Base-by-base conservation (phyloP, 2,113 vertebrate genomes). In the Peromyscus californicus region DNA sequence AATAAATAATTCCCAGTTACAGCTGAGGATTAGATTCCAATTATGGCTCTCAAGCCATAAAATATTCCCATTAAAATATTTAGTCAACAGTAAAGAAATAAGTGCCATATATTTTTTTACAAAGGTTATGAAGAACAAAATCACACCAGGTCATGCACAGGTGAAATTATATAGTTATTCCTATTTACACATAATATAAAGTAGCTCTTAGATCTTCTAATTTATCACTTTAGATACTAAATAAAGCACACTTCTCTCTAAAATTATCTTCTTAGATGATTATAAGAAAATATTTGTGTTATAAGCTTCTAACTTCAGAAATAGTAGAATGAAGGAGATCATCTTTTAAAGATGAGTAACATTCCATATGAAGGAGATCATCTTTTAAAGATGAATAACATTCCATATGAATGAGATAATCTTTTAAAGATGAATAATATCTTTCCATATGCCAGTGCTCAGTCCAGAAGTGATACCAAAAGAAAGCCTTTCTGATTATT, bases 121-220 rank as follows among this genome's bases (percentile, higher is more conserved):
- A 76, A 94, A 74, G 6, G 36, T 59, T 59, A 59, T 33, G 1
- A 67, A 67, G 29, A 54, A 51, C 51, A 95, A 84, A 90, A 33
- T 42, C 54, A 39, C 29, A 65, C 31, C 67, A 31, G 39, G 29
- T 22, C 16, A 83, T 24, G 7, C 2, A 85, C n/a, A 86, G 85
- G 75, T n/a, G 0, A 57, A 57, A 57, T 57, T 57, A 36, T 79
- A 45, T 11, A 22, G 54, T 0, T 26, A 36, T 96, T 93, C 10
- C 0, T 76, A 70, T 36, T 87, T 72, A 57, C 15, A 78, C 85
- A 92, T 95, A 94, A 36, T 93, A 57, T 51, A 67, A 87, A 42
- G 11, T 65, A 63, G 3, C 1, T 83, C 33, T 33, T 29, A 17
- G n/a, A 13, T 59, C 13, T 65, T 86, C 91, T 3, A 91, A 89